Conservation (phyloP, 2,797 vertebrate species). For the Alfaro cultratus region DNA sequence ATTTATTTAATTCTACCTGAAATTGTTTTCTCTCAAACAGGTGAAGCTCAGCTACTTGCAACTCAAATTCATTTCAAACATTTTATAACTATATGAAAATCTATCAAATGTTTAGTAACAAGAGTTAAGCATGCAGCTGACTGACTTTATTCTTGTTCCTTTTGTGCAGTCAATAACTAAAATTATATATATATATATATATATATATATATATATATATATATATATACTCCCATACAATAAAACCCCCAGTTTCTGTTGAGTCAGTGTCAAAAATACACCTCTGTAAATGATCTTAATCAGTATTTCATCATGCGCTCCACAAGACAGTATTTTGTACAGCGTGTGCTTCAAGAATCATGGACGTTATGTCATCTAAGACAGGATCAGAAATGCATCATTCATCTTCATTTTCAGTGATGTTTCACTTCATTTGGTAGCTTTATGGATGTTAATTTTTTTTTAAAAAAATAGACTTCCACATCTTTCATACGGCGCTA, state of each 20-base stretch:
- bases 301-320: background rate
- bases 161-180: background rate
- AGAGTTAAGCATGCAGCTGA: background rate
- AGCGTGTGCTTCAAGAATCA: background rate
- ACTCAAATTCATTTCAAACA: background rate
- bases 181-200: too few species aligned
- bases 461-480: too few species aligned
- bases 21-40: background rate
- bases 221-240: background rate
- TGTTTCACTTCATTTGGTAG: background rate
- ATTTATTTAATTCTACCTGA: background rate
- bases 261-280: background rate
- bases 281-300: background rate
- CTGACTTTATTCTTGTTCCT: background rate
- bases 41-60: background rate
- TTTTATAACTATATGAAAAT: background rate
- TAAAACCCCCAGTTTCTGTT: background rate
- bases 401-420: background rate
- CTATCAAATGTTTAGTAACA: background rate
- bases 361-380: background rate
- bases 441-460: background rate
- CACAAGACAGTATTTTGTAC: background rate
- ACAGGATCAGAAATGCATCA: background rate
- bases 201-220: too few species aligned
- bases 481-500: background rate